Evolutionary conservation across 2,113 vertebrate genomes (phyloP), one percentile per base, ranked within the genome.

Genomic region (Peromyscus maniculatus): DNA sequence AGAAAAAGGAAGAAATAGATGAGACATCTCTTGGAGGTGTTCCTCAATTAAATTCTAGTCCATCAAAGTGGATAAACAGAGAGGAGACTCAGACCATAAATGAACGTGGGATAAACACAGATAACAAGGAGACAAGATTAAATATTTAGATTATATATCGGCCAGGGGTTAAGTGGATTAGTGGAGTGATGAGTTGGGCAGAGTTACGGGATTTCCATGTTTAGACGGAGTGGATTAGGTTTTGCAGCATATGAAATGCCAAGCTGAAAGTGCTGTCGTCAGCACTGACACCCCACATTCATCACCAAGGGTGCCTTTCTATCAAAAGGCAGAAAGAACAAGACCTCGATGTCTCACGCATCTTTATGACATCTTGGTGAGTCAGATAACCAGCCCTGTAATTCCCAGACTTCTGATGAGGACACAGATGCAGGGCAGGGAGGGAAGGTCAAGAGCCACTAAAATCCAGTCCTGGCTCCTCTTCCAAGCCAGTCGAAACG

Each of bases 111-210:
- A 97, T 97, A 98, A 98, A 98, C 96, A 97, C 83, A 96, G 97
- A 98, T 98, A 97, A 97, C 97, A 97, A 97, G 97, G 69, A 97
- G 96, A 96, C 89, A 94, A 95, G 93, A 98, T 97, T 97, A 98
- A 98, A 98, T 98, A 98, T 98, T 98, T 98, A 97, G 97, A 98
- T 97, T 97, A 91, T 90, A 83, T 95, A 94, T 94, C 96, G 96
- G 95, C 93, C 94, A 87, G 95, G 80, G 96, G 98, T 98, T 97
- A 98, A 98, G 97, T 98, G 97, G 96, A 97, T 98, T 97, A 96
- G 96, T 97, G 96, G 96, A 97, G 97, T 97, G 97, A 96, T 95
- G 96, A 97, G 96, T 96, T 96, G 93, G 96, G 94, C 97, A 96
- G 98, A 97, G 96, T 97, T 96, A 96, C 90, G 95, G 91, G 97